These are phyloP conservation scores for Metacarcinus magister DNA, from an alignment of 2,888 invertebrate genomes.

Conservation along the genomic window DNA sequence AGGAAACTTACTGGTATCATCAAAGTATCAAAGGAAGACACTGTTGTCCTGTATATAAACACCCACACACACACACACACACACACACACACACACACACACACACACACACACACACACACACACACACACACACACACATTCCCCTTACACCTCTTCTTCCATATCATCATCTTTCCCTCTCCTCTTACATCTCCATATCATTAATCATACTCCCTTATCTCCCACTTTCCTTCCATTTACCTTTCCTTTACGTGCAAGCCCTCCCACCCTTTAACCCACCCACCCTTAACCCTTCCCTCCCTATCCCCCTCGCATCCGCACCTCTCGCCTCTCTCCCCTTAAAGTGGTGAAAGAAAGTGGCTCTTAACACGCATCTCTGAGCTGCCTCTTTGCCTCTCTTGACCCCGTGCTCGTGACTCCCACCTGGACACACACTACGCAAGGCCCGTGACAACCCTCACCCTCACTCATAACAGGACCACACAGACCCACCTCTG, in stretches of 20 bases:
- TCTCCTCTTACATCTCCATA: not conserved
- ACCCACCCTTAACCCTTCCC: not conserved
- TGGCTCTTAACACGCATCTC: slow-evolving; percentile 27
- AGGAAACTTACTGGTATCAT: slow-evolving; percentile 23
- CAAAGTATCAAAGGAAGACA: not conserved
- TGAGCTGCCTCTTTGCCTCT: slow-evolving; percentile 28
- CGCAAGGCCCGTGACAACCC: not conserved
- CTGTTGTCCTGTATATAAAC: not conserved
- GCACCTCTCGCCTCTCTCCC: not conserved
- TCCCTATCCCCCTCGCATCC: not conserved
- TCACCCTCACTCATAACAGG: not conserved
- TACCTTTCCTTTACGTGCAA: not conserved
- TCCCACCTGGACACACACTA: not conserved
- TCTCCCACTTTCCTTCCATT: not conserved
- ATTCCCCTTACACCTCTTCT: not conserved
- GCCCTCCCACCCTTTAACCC: not conserved
- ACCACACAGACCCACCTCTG: not conserved
- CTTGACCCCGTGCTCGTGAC: not conserved
- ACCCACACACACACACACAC: not conserved
- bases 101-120: slow-evolving; percentile 59
- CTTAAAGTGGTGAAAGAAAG: not conserved
- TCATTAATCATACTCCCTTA: not conserved
- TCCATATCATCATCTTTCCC: not conserved
- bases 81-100: slow-evolving; percentile 38
- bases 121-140: slow-evolving; percentile 49